Evolutionary conservation across 2,888 invertebrate species (phyloP), one percentile per base, ranked within the genome.

Genomic region (Pyrgus malvae): DNA sequence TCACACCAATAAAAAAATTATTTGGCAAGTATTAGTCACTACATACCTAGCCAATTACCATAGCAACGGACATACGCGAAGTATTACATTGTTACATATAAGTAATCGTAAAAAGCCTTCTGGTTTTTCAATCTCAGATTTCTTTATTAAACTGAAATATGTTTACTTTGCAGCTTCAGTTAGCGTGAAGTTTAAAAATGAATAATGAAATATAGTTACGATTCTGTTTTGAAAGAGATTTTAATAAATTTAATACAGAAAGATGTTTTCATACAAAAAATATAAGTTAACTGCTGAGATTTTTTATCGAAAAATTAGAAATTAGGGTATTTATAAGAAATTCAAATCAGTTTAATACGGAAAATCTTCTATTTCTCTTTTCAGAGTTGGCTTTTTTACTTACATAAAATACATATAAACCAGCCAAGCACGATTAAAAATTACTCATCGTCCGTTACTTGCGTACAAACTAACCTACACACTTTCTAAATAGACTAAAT

Each of bases 351-450:
- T 38, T 19, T 38, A 19, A n/a, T 19, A 11, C 7, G 19, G 38
- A 11, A 9, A 6, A 38, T 38, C 38, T n/a, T 3, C 16, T 17
- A 11, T 38, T 38, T 38, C 19, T 4, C 17, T 21, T 19, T 19
- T 17, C 17, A 25, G 12, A 33, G 23, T 23, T 12, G 12, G 23
- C n/a, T 25, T 23, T 25, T 23, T 44, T 27, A 37, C 42, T 17
- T 27, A 38, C 38, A 41, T 17, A 5, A 31, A 48, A 33, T 53
- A 66, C 58, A 65, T n/a, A n/a, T n/a, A 63, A 57, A 56, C 70
- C 74, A 80, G 83, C 81, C 70, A 87, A 87, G 86, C 86, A 79
- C 73, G 72, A 77, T 75, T 72, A 80, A 61, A 72, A 60, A 63
- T 63, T 60, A 68, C 63, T 67, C 70, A 71, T 66, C 65, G 65